Conservation (phyloP, 2,888 invertebrate species). For the Nineta flava region DNA sequence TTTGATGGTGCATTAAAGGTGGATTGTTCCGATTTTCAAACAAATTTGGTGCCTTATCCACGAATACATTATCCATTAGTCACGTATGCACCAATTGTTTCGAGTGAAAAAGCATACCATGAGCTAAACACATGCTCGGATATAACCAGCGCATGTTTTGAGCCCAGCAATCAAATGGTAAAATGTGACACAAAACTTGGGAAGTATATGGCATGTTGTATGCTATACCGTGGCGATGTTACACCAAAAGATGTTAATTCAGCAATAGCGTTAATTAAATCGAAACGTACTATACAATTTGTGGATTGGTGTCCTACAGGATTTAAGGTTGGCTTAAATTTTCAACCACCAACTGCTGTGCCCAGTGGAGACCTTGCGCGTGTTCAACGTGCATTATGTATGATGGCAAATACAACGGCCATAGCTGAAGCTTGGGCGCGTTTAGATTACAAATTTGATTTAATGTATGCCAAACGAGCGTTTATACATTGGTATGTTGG, state of each 20-base stretch:
- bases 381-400: not conserved
- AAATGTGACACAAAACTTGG: not conserved
- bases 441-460: constrained; percentile 49
- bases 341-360: not conserved
- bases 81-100: constrained; percentile 28
- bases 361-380: not conserved
- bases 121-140: not conserved
- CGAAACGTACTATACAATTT: not conserved
- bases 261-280: not conserved
- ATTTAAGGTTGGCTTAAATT: not conserved
- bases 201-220: not conserved
- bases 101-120: not conserved
- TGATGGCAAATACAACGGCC: constrained; percentile 2
- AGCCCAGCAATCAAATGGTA: not conserved
- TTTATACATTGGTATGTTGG: constrained; percentile 50
- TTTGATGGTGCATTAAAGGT: constrained; percentile 48
- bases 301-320: not conserved
- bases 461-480: constrained; percentile 53
- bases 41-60: constrained; percentile 60
- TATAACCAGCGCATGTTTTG: not conserved
- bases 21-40: constrained; percentile 65
- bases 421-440: constrained; percentile 22
- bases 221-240: constrained; percentile 1
- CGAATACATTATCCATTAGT: constrained; percentile 41
- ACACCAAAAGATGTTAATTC: not conserved